Base-by-base conservation (phyloP, 2,113 vertebrate genomes). In the Strigops habroptila region DNA sequence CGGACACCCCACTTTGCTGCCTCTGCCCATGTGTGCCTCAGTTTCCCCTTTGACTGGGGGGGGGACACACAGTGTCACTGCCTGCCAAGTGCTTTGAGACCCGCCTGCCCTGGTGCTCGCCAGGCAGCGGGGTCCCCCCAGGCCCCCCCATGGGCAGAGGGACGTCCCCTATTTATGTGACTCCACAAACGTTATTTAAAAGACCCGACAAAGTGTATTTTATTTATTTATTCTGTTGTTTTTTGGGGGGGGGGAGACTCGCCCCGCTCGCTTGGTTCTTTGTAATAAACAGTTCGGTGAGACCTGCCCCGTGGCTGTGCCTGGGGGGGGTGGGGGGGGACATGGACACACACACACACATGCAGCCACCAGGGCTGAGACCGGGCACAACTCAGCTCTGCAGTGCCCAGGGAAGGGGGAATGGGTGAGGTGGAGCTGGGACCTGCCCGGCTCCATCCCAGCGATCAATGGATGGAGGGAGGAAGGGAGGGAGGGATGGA, bases 241-340 rank as follows among this genome's bases (percentile, higher is more conserved):
- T 62, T 22, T 43, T 33, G 12, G 8, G 12, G 10, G 9, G 18
- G 21, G n/a, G 48, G 70, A 33, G 6, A 51, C 78, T 89, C 52
- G 21, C 87, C 94, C 90, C 87, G 44, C 90, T 92, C 77, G 90
- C 86, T 92, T 84, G 84, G 67, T 88, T 95, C 92, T 96, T 93
- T 96, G 85, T 94, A 95, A 91, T 94, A 91, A 92, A 95, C 86
- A 73, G 83, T 92, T 95, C 73, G 37, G 73, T 85, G 86, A 95
- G 77, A 94, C 23, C 85, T 59, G 82, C 65, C 44, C 83, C 52
- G 6, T 2, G 55, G 73, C 90, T 18, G 51, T 67, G 44, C 77
- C 75, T 86, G 62, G 10, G 39, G 93, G 41, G 52, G 59, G 12
- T 3, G 1, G 43, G n/a, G 46, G 6, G 21, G 31, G n/a, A 5